Evolutionary conservation across 2,113 vertebrate genomes (phyloP).

Genomic region (Alosa alosa): DNA sequence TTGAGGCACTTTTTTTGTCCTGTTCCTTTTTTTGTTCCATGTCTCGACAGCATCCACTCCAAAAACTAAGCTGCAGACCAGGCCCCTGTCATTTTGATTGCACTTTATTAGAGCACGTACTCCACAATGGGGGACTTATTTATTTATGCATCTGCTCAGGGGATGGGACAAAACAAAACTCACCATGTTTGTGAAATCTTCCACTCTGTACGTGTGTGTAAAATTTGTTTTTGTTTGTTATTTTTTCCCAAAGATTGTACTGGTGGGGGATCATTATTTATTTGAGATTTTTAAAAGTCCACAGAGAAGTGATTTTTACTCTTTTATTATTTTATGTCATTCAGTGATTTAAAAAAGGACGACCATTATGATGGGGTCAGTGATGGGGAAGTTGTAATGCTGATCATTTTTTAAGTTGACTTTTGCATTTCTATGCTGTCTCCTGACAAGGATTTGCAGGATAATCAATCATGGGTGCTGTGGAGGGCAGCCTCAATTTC

Average conservation of each 20-base stretch:
- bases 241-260: constrained; percentile 17
- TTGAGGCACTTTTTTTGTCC: constrained; percentile 17
- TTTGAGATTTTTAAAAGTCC: constrained; percentile 16
- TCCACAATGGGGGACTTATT: constrained; percentile 46
- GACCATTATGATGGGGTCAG: constrained; percentile 9
- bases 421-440: not conserved
- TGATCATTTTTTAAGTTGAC: constrained; percentile 11
- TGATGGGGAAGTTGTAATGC: not conserved
- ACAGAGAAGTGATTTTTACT: constrained; percentile 12
- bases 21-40: constrained; percentile 24
- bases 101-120: constrained; percentile 63
- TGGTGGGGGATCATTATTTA: not conserved
- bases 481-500: not conserved
- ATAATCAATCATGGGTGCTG: not conserved
- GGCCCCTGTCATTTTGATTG: constrained; percentile 55
- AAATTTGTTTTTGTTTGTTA: not conserved
- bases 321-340: constrained; percentile 15
- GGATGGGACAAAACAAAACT: constrained; percentile 10
- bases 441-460: not conserved
- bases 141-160: constrained; percentile 62
- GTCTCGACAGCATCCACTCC: not conserved
- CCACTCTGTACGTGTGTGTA: constrained; percentile 13
- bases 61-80: not conserved
- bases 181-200: constrained; percentile 15
- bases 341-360: not conserved